These are phyloP conservation scores for Proteles cristata DNA, from an alignment of 2,113 vertebrate species.

Conservation along the genomic window DNA sequence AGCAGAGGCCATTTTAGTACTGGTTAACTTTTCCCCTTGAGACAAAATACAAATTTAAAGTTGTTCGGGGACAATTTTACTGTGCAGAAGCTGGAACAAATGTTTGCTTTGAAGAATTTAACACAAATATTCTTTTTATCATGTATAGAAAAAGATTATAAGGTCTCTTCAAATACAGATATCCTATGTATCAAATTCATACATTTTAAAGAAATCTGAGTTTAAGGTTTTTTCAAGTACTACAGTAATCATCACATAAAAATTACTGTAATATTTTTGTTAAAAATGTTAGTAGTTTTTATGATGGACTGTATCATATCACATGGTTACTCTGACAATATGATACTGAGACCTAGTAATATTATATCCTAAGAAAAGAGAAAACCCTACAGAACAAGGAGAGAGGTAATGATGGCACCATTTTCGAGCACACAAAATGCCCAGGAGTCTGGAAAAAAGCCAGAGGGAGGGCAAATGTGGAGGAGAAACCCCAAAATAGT, in stretches of 20 bases:
- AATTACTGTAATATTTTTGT: not conserved
- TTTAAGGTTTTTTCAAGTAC: not conserved
- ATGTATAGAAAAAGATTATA: not conserved
- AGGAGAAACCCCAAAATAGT: not conserved
- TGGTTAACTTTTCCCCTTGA: not conserved
- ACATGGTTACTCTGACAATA: not conserved
- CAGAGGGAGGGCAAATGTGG: not conserved
- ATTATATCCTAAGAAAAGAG: not conserved
- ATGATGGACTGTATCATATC: not conserved
- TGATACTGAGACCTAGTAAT: not conserved
- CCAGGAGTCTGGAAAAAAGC: not conserved
- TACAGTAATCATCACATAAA: conserved; percentile 12
- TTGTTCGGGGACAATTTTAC: not conserved
- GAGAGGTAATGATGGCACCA: not conserved
- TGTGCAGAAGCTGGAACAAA: conserved; percentile 23
- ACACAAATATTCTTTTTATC: not conserved
- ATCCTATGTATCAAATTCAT: not conserved
- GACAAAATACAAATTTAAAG: conserved; percentile 49
- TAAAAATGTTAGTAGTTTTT: conserved; percentile 25
- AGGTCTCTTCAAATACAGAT: not conserved
- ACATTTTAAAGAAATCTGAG: conserved; percentile 1
- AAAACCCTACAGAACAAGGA: not conserved
- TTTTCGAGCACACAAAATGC: not conserved
- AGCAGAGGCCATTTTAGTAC: not conserved
- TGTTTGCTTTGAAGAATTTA: conserved; percentile 32